A percentile compares a stretch with the other conserved stretches of the same genome.
These are phyloP conservation scores for Nomada fucata DNA, from an alignment of 2,888 invertebrate species.

Conservation along the genomic window DNA sequence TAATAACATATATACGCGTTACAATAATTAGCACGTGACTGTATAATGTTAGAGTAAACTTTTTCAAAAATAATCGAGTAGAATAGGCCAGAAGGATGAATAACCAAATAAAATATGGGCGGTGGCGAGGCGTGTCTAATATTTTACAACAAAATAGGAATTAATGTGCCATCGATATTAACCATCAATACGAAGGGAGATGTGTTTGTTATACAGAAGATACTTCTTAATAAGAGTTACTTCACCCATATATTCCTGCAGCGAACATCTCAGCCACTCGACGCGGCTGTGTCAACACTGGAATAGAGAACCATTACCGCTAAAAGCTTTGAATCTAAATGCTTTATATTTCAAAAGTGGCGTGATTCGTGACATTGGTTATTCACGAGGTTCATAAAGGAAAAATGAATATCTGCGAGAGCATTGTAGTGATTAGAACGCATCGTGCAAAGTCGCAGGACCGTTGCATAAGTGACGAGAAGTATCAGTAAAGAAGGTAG, in stretches of 20 bases:
- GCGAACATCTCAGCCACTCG: conserved; percentile 35
- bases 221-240: conserved; percentile 9
- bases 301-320: conserved; percentile 43
- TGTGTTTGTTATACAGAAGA: not conserved
- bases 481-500: too few species aligned
- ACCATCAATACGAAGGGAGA: not conserved
- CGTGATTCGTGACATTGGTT: conserved; percentile 48
- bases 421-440: conserved; percentile 31
- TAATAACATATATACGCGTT: too few species aligned
- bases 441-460: not conserved
- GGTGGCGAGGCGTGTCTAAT: too few species aligned
- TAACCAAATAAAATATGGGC: too few species aligned
- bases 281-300: conserved; percentile 41
- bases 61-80: too few species aligned
- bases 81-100: too few species aligned
- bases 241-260: not conserved
- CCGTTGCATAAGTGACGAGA: not conserved
- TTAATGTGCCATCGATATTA: not conserved
- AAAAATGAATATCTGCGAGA: conserved; percentile 31
- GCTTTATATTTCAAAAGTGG: conserved; percentile 36
- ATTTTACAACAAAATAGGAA: not conserved
- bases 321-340: conserved; percentile 46
- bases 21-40: too few species aligned
- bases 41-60: too few species aligned
- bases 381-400: conserved; percentile 47